Percentiles rank a stretch among this genome's conserved stretches.
Conservation (phyloP, 2,888 invertebrate species). For the Amphipyra tragopoginis region DNA sequence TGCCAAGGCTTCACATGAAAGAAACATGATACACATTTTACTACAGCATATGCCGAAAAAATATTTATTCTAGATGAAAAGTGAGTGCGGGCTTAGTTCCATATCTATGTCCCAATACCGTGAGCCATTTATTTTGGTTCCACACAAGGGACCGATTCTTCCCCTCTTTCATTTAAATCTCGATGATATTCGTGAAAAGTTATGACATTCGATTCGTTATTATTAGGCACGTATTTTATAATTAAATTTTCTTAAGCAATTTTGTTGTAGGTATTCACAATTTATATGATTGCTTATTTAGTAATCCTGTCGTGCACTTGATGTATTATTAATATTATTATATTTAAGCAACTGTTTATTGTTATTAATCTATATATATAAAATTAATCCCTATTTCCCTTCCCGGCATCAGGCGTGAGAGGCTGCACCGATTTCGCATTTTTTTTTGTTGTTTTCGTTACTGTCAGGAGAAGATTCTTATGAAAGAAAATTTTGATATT, state of each 20-base stretch:
- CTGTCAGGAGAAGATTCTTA: no score
- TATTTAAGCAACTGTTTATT: no score
- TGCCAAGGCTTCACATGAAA: constrained; percentile 18
- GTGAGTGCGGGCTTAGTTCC: not conserved
- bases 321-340: no score
- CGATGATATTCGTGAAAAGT: constrained; percentile 24
- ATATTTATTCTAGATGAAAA: constrained; percentile 6
- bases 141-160: constrained; percentile 11
- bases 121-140: constrained; percentile 6
- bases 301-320: no score
- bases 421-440: no score
- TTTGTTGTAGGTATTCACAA: no score
- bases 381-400: no score
- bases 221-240: constrained; percentile 35
- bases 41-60: not conserved
- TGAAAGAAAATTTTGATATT: no score
- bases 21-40: constrained; percentile 18
- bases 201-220: constrained; percentile 23
- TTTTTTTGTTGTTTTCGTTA: no score
- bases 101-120: constrained; percentile 12
- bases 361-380: no score
- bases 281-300: no score
- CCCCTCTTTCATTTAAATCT: constrained; percentile 14
- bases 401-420: no score
- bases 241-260: constrained; percentile 28